phyloP scores from a whole-genome alignment of 2,888 invertebrate species.

The Disparrhopalites patrizii region DNA sequence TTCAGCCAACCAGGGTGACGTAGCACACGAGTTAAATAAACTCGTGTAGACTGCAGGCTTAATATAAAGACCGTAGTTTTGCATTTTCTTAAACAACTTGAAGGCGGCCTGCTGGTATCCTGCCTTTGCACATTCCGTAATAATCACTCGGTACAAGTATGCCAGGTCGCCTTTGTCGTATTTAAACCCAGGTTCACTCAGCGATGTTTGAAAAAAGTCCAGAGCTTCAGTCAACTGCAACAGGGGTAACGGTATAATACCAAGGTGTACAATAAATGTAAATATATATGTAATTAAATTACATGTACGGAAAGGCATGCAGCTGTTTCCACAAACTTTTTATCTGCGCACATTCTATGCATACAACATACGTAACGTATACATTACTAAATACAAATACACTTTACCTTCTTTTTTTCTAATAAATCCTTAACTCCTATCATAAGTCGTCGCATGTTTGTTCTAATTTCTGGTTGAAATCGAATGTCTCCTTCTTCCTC shows the following conservation, averaged over 20 bases:
- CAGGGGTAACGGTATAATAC: not conserved
- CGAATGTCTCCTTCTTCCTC: conserved; percentile 52
- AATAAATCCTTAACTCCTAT: conserved; percentile 23
- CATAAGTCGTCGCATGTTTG: conserved; percentile 1
- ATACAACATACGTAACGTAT: too few species aligned
- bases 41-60: conserved; percentile 74
- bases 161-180: conserved; percentile 49
- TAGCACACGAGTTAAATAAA: conserved; percentile 83
- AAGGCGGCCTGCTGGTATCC: conserved; percentile 86
- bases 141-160: conserved; percentile 76
- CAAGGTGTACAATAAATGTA: not conserved
- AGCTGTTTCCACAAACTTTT: too few species aligned
- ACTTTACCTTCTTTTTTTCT: conserved; percentile 2
- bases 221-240: conserved; percentile 41
- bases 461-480: not conserved
- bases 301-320: too few species aligned
- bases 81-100: conserved; percentile 75
- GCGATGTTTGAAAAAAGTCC: conserved; percentile 33
- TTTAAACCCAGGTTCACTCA: conserved; percentile 38
- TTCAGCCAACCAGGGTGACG: conserved; percentile 62
- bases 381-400: not conserved
- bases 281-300: not conserved
- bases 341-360: too few species aligned
- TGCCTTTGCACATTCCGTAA: conserved; percentile 74
- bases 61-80: conserved; percentile 64